Conservation (phyloP, 2,888 invertebrate genomes). For the Melieria crassipennis region DNA sequence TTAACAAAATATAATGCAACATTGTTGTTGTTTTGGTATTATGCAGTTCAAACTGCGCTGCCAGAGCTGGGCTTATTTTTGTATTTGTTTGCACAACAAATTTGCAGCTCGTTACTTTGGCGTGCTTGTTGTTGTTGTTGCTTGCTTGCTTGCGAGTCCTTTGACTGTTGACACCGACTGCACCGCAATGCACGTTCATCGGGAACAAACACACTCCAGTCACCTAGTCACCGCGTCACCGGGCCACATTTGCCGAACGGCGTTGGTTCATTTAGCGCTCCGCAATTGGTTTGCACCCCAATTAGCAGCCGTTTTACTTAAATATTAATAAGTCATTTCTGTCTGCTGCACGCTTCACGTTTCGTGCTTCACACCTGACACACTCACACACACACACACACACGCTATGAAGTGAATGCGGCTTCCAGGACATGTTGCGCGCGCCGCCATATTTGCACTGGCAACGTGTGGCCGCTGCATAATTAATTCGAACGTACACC, state of each 20-base stretch:
- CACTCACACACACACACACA: background rate
- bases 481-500: no score
- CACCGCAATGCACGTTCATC: background rate
- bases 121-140: background rate
- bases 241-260: background rate
- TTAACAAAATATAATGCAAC: no score
- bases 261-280: background rate
- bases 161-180: background rate
- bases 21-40: no score
- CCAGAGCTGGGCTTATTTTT: background rate
- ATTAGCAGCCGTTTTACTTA: slow-evolving; percentile 21
- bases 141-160: background rate
- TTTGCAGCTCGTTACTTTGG: background rate
- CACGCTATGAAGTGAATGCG: no score
- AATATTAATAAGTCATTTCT: slow-evolving; percentile 16
- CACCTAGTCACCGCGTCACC: background rate
- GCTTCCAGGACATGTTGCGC: no score
- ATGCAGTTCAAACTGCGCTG: background rate
- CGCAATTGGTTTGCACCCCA: slow-evolving; percentile 15
- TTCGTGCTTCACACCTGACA: background rate
- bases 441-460: no score
- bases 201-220: background rate
- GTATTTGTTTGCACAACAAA: background rate
- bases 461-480: no score
- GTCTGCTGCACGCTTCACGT: background rate